Percentiles rank a stretch among this genome's conserved stretches.
Evolutionary conservation across 2,797 vertebrate genomes (phyloP).

Genomic region (Scolopax bukidnonensis): DNA sequence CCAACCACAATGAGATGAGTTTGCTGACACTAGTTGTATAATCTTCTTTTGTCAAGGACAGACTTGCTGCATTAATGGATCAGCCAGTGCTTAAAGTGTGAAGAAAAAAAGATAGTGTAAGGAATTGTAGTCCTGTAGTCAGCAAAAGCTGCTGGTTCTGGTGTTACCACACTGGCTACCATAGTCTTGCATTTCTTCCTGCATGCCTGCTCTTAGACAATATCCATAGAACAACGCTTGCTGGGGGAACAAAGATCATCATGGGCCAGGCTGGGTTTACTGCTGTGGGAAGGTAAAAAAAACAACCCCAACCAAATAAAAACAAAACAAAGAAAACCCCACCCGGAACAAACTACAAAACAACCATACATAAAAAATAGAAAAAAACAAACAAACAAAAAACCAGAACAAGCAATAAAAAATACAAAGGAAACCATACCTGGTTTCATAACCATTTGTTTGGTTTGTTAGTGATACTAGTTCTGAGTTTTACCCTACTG

Average conservation of each 20-base stretch:
- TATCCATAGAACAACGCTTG: not conserved
- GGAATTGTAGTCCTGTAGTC: not conserved
- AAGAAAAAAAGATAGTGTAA: not conserved
- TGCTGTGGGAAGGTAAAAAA: not conserved
- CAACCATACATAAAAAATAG: not conserved
- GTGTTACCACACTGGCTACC: not conserved
- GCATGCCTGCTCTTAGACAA: not conserved
- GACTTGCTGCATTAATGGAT: constrained; percentile 6
- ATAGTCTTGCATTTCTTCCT: not conserved
- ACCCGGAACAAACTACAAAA: not conserved
- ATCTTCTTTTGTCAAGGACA: constrained; percentile 2
- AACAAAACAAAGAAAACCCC: no score
- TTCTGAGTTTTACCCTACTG: not conserved
- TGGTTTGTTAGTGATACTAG: not conserved
- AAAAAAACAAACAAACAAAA: not conserved
- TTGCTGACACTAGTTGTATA: not conserved
- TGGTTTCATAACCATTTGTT: not conserved
- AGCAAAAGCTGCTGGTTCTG: not conserved
- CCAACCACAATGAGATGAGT: not conserved
- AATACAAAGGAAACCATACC: not conserved
- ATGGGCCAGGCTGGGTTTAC: not conserved
- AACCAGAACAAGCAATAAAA: not conserved
- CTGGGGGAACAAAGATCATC: not conserved
- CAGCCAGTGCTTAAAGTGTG: constrained; percentile 2
- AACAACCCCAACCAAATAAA: no score